Evolutionary conservation across 2,888 invertebrate species (phyloP).

Genomic region (Theretra japonica): DNA sequence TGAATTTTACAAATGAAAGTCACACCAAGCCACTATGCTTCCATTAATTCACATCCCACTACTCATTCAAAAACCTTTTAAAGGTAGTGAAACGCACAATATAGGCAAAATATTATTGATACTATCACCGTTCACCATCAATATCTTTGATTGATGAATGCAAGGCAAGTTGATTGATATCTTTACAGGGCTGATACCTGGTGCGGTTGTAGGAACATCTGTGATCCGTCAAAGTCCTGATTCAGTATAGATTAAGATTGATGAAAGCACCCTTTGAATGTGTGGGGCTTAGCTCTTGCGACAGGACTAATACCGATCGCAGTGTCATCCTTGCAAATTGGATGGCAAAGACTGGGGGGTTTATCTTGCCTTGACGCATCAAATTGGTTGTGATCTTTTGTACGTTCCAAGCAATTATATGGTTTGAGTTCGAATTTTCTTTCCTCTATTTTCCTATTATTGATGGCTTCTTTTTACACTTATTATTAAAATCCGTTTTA

Average conservation of each 20-base stretch:
- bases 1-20: background rate
- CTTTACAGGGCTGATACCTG: background rate
- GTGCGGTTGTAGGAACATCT: constrained; percentile 16
- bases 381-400: too few species aligned
- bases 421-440: too few species aligned
- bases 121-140: background rate
- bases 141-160: constrained; percentile 11
- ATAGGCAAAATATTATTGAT: background rate
- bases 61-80: constrained; percentile 5
- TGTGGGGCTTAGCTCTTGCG: background rate
- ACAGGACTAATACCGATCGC: background rate
- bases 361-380: too few species aligned
- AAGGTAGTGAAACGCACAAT: constrained; percentile 5
- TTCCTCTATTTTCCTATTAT: too few species aligned
- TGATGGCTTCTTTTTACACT: too few species aligned
- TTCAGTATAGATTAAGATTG: constrained; percentile 16
- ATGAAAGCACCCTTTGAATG: background rate
- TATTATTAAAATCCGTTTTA: too few species aligned
- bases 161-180: constrained; percentile 25
- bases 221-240: constrained; percentile 1
- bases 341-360: background rate
- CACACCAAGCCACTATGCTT: background rate
- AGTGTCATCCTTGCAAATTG: constrained; percentile 2
- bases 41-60: background rate
- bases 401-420: too few species aligned